Base-by-base conservation (phyloP, 2,797 vertebrate species). In the Alcedo atthis region DNA sequence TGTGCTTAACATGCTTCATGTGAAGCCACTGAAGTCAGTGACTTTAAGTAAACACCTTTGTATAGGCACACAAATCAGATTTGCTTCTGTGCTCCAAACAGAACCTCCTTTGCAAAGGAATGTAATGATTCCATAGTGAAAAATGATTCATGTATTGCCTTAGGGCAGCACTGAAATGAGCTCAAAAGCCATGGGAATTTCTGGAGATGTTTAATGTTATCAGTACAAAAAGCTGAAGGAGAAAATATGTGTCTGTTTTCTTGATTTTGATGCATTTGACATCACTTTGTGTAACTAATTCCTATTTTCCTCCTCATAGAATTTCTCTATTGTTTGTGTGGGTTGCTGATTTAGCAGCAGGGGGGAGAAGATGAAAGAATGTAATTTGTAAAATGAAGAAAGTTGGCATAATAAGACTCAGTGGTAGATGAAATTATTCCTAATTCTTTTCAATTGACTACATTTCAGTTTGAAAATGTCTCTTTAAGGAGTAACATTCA, bases 281-380 rank as follows among this genome's bases (percentile, higher is more conserved):
- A 89, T 78, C 58, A 57, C 17, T 94, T 88, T 58, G 15, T 81
- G 22, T 64, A 62, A 46, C 33, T 54, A 79, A 51, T 73, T 92
- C n/a, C 28, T 78, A 3, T 90, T 92, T 91, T 91, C 66, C 58
- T 93, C 26, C 12, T 33, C 4, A 2, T 30, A 73, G 58, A 69
- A 78, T 89, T 90, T 90, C 43, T 75, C 76, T 83, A 2, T 92
- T 94, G 73, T 94, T 95, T 69, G n/a, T 78, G 58, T 68, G 71
- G 55, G 61, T 87, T 2, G 2, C 68, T 82, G 61, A 80, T 89
- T 73, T 81, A 92, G 69, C 75, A 81, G 57, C 1, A 12, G 43
- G n/a, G 28, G 64, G 30, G 33, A 37, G 59, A 55, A 93, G 58
- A 91, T 84, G 61, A 94, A 90, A 90, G 75, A 64, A 66, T 87